Evolutionary conservation across 2,888 invertebrate species (phyloP).

Genomic region (Cryptophagus acutangulus): DNA sequence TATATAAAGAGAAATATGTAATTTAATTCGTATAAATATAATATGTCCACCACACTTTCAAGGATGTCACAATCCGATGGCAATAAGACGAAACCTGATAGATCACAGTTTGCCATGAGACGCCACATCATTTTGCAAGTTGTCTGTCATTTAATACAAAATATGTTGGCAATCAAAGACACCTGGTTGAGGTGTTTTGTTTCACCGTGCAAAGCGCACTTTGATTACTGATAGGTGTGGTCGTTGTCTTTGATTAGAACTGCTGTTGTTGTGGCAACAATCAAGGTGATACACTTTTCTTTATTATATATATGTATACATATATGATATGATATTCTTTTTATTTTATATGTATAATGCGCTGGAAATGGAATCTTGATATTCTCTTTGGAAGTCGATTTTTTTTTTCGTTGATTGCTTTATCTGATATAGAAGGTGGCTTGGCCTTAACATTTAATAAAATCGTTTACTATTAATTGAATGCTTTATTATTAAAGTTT

Average conservation of each 20-base stretch:
- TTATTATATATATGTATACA: too few relatives aligned
- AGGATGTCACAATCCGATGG: too few relatives aligned
- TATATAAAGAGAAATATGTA: too few relatives aligned
- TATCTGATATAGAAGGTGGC: slow-evolving; percentile 33
- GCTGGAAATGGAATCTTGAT: slow-evolving; percentile 34
- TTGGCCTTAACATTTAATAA: slow-evolving; percentile 40
- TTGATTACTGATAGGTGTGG: slow-evolving; percentile 25
- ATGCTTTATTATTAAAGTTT: slow-evolving; percentile 3
- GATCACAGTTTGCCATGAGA: slow-evolving; percentile 28
- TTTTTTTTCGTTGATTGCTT: slow-evolving; percentile 28
- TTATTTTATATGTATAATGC: too few relatives aligned
- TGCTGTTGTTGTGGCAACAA: slow-evolving; percentile 4
- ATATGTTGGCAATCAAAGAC: slow-evolving; percentile 15
- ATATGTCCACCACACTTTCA: too few relatives aligned
- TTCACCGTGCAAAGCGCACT: slow-evolving; percentile 13
- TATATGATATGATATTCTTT: slow-evolving; percentile 27
- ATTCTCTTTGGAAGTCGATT: slow-evolving; percentile 17
- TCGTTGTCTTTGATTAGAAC: slow-evolving; percentile 22
- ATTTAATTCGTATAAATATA: too few relatives aligned
- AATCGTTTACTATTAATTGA: slow-evolving; percentile 27
- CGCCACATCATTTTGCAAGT: slow-evolving; percentile 26
- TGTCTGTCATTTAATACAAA: slow-evolving; percentile 23
- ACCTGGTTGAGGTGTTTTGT: slow-evolving; percentile 15
- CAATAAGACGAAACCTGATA: too few relatives aligned
- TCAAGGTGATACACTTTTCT: slow-evolving; percentile 42